phyloP scores from a whole-genome alignment of 2,888 invertebrate species.

The Aplocera efformata region DNA sequence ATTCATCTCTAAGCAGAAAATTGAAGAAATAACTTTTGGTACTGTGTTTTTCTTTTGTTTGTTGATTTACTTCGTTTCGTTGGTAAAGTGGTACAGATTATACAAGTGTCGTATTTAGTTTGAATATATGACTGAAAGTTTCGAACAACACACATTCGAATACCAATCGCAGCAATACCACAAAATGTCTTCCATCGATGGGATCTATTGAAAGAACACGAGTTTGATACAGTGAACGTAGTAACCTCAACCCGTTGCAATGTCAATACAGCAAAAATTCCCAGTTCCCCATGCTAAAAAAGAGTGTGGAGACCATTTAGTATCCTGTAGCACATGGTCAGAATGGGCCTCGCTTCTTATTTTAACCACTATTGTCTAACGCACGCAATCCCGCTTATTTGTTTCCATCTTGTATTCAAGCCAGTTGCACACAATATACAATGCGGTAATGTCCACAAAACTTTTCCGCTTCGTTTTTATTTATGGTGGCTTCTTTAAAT shows the following conservation, averaged over 20 bases:
- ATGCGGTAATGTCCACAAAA: constrained; percentile 13
- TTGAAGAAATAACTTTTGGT: constrained; percentile 20
- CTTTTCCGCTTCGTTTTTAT: constrained; percentile 11
- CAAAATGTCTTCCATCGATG: too few relatives aligned
- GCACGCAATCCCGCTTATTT: constrained; percentile 13
- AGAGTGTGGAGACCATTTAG: not conserved
- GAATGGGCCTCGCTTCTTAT: constrained; percentile 8
- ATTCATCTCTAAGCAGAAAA: constrained; percentile 20
- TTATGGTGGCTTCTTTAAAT: constrained; percentile 17
- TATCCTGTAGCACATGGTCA: constrained; percentile 14
- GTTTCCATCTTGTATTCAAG: constrained; percentile 16
- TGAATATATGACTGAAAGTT: too few relatives aligned
- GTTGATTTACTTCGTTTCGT: constrained; percentile 28
- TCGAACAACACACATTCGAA: too few relatives aligned
- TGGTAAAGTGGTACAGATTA: too few relatives aligned
- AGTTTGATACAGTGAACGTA: not conserved
- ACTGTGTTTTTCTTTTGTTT: constrained; percentile 25
- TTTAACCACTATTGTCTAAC: constrained; percentile 13
- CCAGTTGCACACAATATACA: constrained; percentile 14
- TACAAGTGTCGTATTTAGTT: too few relatives aligned
- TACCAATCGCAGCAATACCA: too few relatives aligned
- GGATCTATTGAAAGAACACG: too few relatives aligned
- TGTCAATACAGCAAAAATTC: too few relatives aligned
- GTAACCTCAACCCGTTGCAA: too few relatives aligned
- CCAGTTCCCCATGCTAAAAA: too few relatives aligned